Evolutionary conservation across 2,888 invertebrate genomes (phyloP), one percentile per base, ranked within the genome.

Genomic region (Callimorpha dominula): DNA sequence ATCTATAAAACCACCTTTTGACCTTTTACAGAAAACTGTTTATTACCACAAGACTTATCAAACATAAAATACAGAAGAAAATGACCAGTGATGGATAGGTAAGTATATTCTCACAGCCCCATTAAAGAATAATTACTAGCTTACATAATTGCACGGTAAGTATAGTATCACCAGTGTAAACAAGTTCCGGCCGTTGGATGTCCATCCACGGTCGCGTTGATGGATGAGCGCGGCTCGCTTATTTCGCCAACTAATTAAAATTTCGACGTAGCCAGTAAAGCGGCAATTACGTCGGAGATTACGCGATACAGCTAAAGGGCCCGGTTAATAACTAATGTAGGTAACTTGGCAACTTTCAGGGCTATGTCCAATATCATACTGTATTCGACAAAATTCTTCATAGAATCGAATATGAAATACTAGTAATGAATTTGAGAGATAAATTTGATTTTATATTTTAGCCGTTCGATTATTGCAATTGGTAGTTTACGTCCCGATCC

Each of bases 171-270:
- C 71, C 70, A 78, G 80, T 70, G 76, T 71, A 84, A 84, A 82
- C 82, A 84, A 74, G 85, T 82, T 84, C 54, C 73, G 67, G 20
- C 57, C 62, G 46, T 20, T 68, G 11, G 54, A 70, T 70, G 57
- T 69, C 68, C 52, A 49, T 52, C 52, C 57, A 67, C 70, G 72
- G 78, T 71, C 76, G 76, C 42, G n/a, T 15, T 84, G 86, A 85
- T 84, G 81, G 79, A 86, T 83, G 85, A 79, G 72, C 65, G 54
- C 64, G 40, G 68, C 68, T 74, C 70, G 74, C 72, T 75, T 78
- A 81, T 83, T 83, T 85, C 77, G 78, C 85, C 78, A 85, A 87
- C 85, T 90, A 89, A 90, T 90, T 90, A 90, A 89, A 90, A 88
- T 89, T 89, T 88, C 85, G 87, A 87, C 81, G 85, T 84, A 72